Evolutionary conservation across 2,888 invertebrate genomes (phyloP).

Genomic region (Leucophenga montana): DNA sequence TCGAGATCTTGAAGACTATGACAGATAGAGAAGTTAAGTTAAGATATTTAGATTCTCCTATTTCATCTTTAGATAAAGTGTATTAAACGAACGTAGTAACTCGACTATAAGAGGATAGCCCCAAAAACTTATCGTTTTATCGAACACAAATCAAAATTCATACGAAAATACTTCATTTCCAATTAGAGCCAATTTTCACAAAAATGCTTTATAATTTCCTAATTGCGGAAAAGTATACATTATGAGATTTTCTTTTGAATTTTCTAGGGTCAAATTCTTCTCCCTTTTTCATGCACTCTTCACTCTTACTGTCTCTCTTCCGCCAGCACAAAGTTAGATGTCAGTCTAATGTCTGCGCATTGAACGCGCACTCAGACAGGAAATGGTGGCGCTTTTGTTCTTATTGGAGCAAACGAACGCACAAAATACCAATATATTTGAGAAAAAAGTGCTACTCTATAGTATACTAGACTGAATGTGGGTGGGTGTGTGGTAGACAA

Average conservation of each 20-base stretch:
- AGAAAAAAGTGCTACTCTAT: conserved; percentile 39
- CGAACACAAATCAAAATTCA: neutral
- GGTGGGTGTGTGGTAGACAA: neutral
- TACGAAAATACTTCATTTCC: no score
- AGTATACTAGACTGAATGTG: neutral
- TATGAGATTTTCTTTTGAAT: neutral
- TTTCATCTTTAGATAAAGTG: no score
- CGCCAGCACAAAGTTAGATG: no score
- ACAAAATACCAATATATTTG: conserved; percentile 67
- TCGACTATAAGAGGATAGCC: no score
- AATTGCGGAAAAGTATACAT: neutral
- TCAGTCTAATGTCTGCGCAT: neutral
- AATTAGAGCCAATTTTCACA: neutral
- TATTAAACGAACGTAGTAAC: no score
- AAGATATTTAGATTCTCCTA: no score
- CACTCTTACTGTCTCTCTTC: no score
- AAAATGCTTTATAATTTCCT: neutral
- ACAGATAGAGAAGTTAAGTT: no score
- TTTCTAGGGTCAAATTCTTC: no score
- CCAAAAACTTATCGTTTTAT: neutral
- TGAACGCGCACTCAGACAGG: neutral
- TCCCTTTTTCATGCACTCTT: no score
- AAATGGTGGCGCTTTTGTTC: conserved; percentile 51
- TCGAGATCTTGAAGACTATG: no score
- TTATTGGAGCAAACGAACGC: conserved; percentile 62